Base-by-base conservation (phyloP, 2,113 vertebrate species). In the Mixornis gularis region DNA sequence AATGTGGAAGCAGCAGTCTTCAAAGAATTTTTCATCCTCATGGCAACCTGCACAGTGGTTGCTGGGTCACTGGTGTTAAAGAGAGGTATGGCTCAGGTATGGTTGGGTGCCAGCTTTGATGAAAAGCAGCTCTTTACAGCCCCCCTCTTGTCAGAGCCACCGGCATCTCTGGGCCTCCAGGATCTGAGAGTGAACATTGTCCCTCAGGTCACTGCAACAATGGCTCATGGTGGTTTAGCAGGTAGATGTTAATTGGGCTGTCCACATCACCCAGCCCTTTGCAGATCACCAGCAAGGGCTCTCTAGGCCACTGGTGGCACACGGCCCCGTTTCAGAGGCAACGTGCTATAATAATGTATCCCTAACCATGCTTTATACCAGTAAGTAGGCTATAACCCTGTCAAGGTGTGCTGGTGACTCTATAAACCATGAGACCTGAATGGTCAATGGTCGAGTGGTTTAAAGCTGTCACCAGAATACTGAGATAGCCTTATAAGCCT, bases 381-480 rank as follows among this genome's bases (percentile, higher is more conserved):
- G 91, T 96, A 96, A 96, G 95, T 95, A 89, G 95, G 96, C 95
- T 96, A 96, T 96, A 96, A 96, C 95, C 95, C 96, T 96, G 96
- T 96, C 96, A 96, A 96, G 96, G 96, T 96, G 96, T 96, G 89
- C 95, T 96, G 95, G 96, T 96, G 96, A 95, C 95, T 96, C 96
- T 96, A 96, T 96, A 96, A 96, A 96, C 95, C 96, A 96, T 96
- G 95, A 96, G 96, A 96, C 96, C 96, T 94, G 95, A 96, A 96
- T 96, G 96, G 96, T 96, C 96, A 96, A 96, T 96, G 96, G 96
- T 96, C 95, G 96, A 96, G 95, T 96, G 96, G 96, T 96, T 96
- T 96, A 96, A 96, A 96, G 95, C 95, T 96, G 95, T 96, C 96
- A 96, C 96, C 96, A 96, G 96, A 96, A 96, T 96, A 96, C 95